Base-by-base conservation (phyloP, 2,888 invertebrate genomes). In the Rhynchonema sp. region DNA sequence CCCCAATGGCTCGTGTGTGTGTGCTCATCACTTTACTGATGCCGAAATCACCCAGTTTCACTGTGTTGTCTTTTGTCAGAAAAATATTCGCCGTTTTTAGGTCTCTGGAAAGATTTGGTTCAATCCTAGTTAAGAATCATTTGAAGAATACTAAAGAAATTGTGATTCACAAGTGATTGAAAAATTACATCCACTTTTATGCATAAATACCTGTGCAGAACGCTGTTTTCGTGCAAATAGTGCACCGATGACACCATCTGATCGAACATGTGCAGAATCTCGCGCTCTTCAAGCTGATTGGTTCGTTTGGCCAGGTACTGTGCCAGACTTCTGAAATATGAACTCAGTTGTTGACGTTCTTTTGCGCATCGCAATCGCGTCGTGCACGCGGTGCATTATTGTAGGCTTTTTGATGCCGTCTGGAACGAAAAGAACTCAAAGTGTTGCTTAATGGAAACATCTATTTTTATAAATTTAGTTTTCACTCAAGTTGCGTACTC, bases 41-140 rank as follows among this genome's bases (percentile, higher is more conserved):
- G 28, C 84, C 84, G 75, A 84, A 84, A 72, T 84, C 84, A 0
- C 84, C 84, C 46, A 83, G 79, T 75, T 84, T 84, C 0, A 84
- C 80, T 30, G 78, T 76, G 0, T 82, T 81, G 46, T 81, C 79
- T 66, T 80, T 80, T 23, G 81, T 84, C 59, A 84, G 73, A 67
- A 84, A 84, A 2, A 84, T 82, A 73, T 84, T 84, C 3, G 83
- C 83, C 0, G 84, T 83, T 74, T 84, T 84, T 59, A 84, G 73
- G 73, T 84, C 84, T 64, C 84, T 82, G 65, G 49, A 73, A 38
- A 38, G 38, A 13, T 38, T n/a, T n/a, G n/a, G n/a, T n/a, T n/a
- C n/a, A n/a, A n/a, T n/a, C n/a, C n/a, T n/a, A n/a, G n/a, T n/a
- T n/a, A n/a, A n/a, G n/a, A n/a, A n/a, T n/a, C n/a, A n/a, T n/a